These are phyloP conservation scores for Cheirogaleus major DNA, from an alignment of 2,797 vertebrate genomes.

Conservation along the genomic window DNA sequence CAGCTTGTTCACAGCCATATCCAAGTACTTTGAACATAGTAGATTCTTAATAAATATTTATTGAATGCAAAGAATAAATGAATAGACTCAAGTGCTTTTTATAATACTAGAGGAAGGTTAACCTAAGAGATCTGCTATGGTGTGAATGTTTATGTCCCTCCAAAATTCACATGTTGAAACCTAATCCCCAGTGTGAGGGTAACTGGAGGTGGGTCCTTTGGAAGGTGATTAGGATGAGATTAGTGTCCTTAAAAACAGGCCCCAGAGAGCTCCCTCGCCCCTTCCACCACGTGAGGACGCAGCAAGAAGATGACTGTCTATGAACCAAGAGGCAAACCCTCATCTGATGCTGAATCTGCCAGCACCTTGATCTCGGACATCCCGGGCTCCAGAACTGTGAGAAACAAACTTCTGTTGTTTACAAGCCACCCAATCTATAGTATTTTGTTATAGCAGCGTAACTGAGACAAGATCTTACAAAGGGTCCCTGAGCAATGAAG, in stretches of 20 bases:
- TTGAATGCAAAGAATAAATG: not conserved
- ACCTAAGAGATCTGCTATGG: not conserved
- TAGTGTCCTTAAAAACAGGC: not conserved
- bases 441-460: not conserved
- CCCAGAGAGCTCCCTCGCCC: not conserved
- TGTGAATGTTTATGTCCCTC: not conserved
- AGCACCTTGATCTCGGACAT: not conserved
- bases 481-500: not conserved
- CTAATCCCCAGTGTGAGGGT: not conserved
- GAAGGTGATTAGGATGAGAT: not conserved
- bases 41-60: not conserved
- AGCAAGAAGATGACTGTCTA: not conserved
- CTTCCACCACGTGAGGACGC: not conserved
- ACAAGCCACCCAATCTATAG: not conserved
- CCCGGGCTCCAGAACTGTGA: not conserved
- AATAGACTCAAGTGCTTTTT: not conserved
- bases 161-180: not conserved
- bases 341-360: not conserved
- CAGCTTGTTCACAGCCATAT: not conserved
- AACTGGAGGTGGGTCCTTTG: not conserved
- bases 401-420: not conserved
- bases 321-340: not conserved
- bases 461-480: not conserved
- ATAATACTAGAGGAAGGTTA: not conserved
- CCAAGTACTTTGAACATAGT: not conserved